Evolutionary conservation across 2,113 vertebrate species (phyloP), one percentile per base, ranked within the genome.

Genomic region (Psilopsiagon aurifrons): DNA sequence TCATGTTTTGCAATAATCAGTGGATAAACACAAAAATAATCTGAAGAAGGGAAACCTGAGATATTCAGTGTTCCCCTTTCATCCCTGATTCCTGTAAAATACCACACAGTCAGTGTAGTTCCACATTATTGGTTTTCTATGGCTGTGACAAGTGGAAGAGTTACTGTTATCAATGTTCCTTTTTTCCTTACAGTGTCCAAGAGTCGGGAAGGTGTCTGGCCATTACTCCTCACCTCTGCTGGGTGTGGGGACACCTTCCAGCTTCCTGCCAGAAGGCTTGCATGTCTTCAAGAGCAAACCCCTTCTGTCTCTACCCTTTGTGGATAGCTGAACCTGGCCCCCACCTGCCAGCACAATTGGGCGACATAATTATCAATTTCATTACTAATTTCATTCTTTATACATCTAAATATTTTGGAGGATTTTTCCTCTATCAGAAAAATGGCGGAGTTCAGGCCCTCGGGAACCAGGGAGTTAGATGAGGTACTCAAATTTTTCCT

Each of bases 11-110:
- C 79, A 80, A 18, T 18, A 47, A 87, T 29, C 64, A 64, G 43
- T 60, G 47, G 47, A 68, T 60, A 73, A 97, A 75, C 35, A 78
- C 39, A 85, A 60, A 91, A 76, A 68, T 33, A 87, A 79, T 25
- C 22, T 77, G n/a, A 37, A 64, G 49, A 43, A 74, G 33, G 31
- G 52, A 74, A 80, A 63, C 47, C 18, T 12, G 29, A 57, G 6
- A 69, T 80, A 66, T 15, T 13, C 10, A 20, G 16, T 17, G 41
- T 57, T 84, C 24, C 12, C 35, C 33, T 75, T 79, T 67, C 39
- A 84, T 29, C 33, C 35, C 47, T 69, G 70, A 59, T 44, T 78
- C 74, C 41, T 62, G 14, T 68, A 54, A 60, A 94, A 60, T 66
- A 90, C 3, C 29, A 15, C 28, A 51, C 22, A 39, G 54, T 12